Evolutionary conservation across 2,888 invertebrate species (phyloP).

Genomic region (Drosophila emarginata): DNA sequence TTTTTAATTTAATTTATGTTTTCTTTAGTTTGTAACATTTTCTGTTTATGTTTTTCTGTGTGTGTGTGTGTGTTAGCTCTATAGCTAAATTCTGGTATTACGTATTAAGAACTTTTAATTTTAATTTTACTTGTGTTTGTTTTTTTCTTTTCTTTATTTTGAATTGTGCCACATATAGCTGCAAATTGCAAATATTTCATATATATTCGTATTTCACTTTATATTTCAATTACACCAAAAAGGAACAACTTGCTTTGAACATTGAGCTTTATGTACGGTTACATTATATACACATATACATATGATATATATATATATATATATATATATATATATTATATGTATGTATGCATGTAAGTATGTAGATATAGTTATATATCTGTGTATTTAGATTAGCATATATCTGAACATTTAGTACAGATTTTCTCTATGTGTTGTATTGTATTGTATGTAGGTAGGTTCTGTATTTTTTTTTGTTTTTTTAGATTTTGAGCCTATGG

Average conservation of each 20-base stretch:
- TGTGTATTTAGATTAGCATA: conserved; percentile 1
- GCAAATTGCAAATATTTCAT: conserved; percentile 24
- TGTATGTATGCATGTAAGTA: conserved; percentile 15
- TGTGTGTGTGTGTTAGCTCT: background rate
- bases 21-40: conserved; percentile 47
- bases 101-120: conserved; percentile 30
- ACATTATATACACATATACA: too few species aligned
- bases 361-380: conserved; percentile 32
- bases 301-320: too few species aligned
- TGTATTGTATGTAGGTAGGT: conserved; percentile 13
- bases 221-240: conserved; percentile 51
- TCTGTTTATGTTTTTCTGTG: conserved; percentile 38
- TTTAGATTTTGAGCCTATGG: conserved; percentile 46
- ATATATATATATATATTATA: conserved; percentile 32
- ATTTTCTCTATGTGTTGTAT: background rate
- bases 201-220: conserved; percentile 5
- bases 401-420: conserved; percentile 45
- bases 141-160: conserved; percentile 26
- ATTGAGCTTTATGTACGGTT: conserved; percentile 66
- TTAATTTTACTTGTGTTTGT: background rate
- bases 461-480: conserved; percentile 11
- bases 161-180: conserved; percentile 25
- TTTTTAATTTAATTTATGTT: conserved; percentile 30
- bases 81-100: conserved; percentile 11
- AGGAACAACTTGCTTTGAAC: conserved; percentile 77